Base-by-base conservation (phyloP, 1,140 invertebrate genomes). In the Periplaneta americana region DNA sequence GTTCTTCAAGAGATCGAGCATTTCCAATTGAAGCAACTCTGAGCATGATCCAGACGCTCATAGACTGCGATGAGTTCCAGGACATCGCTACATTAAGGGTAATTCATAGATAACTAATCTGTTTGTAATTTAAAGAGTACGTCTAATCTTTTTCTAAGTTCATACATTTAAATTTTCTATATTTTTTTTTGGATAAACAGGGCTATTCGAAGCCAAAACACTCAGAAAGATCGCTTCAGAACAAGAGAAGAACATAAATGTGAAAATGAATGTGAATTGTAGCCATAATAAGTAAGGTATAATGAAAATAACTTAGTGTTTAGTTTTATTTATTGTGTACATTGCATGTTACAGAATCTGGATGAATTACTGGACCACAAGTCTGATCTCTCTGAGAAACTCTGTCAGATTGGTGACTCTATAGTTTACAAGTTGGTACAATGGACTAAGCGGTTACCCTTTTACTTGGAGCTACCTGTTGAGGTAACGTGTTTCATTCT, bases 371-470 rank as follows among this genome's bases (percentile, higher is more conserved):
- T 97, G 83, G 96, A 97, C 88, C 95, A 96, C 87, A 96, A 96
- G 86, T 95, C 95, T 83, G 96, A 97, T 88, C 93, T 98, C 83
- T 96, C 95, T 83, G 95, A 97, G 85, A 97, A 97, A 88, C 90
- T 98, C 85, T 98, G 96, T 91, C 95, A 97, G 88, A 97, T 98
- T 87, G 97, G 97, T 76, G 97, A 98, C 89, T 97, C 96, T 78
- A 98, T 98, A 86, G 97, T 98, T 48, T 96, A 97, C 90, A 98
- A 98, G 89, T 92, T 99, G 89, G 97, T 99, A 81, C 97, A 98
- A 89, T 99, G 98, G 98, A 99, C 98, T 84, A 98, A 98, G 89
- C 93, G 97, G 88, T 89, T 99, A 87, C 98, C 98, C 37, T 99
- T 99, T 89, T 99, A 98, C 87, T 91, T 95, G 87, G 97, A 99